phyloP scores from a whole-genome alignment of 2,113 vertebrate genomes.

The Rhegmatorhina hoffmannsi region DNA sequence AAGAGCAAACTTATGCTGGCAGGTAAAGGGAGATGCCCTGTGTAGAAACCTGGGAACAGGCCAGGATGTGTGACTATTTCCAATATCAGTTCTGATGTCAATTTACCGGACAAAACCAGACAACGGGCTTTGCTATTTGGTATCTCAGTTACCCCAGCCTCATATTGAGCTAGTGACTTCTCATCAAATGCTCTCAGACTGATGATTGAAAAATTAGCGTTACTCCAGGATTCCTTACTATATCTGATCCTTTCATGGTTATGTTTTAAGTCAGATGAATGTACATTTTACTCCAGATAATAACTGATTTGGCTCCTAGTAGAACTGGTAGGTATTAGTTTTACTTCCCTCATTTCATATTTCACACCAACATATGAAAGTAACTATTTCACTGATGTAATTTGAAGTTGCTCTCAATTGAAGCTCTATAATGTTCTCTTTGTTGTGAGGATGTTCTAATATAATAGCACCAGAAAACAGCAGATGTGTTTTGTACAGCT shows the following conservation, averaged over 20 bases:
- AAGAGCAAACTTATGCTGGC: neutral
- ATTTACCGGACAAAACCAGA: neutral
- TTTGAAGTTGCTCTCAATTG: neutral
- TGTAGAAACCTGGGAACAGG: neutral
- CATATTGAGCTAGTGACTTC: neutral
- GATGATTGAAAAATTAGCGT: neutral
- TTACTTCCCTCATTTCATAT: neutral
- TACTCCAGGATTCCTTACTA: neutral
- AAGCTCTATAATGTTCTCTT: slow-evolving; percentile 10
- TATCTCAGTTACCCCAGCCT: neutral
- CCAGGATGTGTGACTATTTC: neutral
- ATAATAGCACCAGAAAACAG: neutral
- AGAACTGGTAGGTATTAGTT: neutral
- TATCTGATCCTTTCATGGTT: neutral
- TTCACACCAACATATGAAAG: neutral
- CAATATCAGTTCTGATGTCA: neutral
- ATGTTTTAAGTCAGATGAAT: neutral
- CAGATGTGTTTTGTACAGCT: neutral
- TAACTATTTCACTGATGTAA: neutral
- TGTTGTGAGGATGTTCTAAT: slow-evolving; percentile 13
- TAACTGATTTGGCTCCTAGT: neutral
- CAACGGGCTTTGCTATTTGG: neutral
- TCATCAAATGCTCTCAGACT: neutral
- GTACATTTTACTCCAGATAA: neutral
- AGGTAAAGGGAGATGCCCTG: neutral